These are phyloP conservation scores for Anastrepha ludens DNA, from an alignment of 1,140 invertebrate genomes.

Conservation along the genomic window DNA sequence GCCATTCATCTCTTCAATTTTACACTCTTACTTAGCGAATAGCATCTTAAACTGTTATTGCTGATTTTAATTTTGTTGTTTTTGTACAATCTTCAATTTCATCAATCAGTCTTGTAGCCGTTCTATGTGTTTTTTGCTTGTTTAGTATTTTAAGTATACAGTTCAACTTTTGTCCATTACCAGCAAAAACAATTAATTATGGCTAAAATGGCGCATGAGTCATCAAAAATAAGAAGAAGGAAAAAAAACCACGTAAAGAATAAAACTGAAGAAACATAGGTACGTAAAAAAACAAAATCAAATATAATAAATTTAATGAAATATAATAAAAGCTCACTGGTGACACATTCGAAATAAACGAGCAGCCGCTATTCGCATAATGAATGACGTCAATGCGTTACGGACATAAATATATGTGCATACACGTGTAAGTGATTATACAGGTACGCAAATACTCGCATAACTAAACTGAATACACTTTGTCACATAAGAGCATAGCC, in stretches of 20 bases:
- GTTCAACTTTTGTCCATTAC: constrained; percentile 4
- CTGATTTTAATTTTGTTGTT: not conserved
- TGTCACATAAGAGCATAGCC: too few species aligned
- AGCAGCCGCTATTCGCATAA: not conserved
- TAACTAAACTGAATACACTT: too few species aligned
- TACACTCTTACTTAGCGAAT: not conserved
- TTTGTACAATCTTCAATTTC: not conserved
- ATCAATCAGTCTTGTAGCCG: constrained; percentile 26
- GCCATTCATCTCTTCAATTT: constrained; percentile 8
- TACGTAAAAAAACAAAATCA: not conserved
- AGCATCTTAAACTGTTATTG: not conserved
- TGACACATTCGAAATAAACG: constrained; percentile 25
- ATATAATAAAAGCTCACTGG: constrained; percentile 6
- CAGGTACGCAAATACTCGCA: too few species aligned
- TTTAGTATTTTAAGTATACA: not conserved
- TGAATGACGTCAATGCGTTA: constrained; percentile 40
- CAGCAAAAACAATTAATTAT: constrained; percentile 40
- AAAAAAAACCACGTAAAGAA: not conserved
- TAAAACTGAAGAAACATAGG: not conserved
- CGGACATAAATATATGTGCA: not conserved
- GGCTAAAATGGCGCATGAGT: constrained; percentile 27
- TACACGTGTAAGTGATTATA: not conserved
- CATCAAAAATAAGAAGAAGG: not conserved
- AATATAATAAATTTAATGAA: constrained; percentile 21
- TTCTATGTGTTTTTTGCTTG: not conserved